Evolutionary conservation across 2,888 invertebrate genomes (phyloP), one percentile per base, ranked within the genome.

Genomic region (Kuschelorhynchus macadamiae): DNA sequence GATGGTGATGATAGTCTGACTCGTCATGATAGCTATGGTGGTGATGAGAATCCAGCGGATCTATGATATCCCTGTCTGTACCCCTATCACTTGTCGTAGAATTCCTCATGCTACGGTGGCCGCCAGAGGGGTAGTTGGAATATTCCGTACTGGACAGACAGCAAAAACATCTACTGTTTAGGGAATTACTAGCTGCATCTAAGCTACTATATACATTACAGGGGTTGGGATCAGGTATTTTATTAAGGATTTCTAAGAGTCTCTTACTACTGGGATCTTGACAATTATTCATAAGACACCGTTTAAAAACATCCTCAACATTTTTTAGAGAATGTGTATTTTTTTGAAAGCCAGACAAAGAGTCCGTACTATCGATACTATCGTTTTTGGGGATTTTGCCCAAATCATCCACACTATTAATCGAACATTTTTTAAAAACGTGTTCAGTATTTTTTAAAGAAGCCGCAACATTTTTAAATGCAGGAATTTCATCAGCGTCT

Each of bases 11-110:
- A 33, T 72, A 74, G 3, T 42, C 42, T n/a, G 39, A 47, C 78
- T 84, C 74, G 80, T 85, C 80, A 79, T 84, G 81, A 79, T 81
- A 78, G 80, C 85, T 81, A 46, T 76, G 70, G 50, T 72, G 73
- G 14, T 55, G 49, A 63, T 71, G 74, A 30, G 70, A 61, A 76
- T 79, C 78, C 44, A 79, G 61, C 49, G 77, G 75, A 70, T 81
- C 82, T 49, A 80, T 74, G 16, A 79, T 76, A 57, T 81, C 80
- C 65, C 77, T 72, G 30, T 60, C 56, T 1, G 49, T 9, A 8
- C 60, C 61, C 18, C 67, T 47, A 21, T 76, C 75, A 18, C 25
- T 25, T 25, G 39, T 36, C 53, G 74, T 73, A 11, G 71, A 62
- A 49, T 73, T 75, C 32, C 79, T 74, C 50, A 75, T 63, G 49